A percentile compares a stretch with the other conserved stretches of the same genome.
Evolutionary conservation across 2,797 vertebrate species (phyloP).

Genomic region (Anableps anableps): DNA sequence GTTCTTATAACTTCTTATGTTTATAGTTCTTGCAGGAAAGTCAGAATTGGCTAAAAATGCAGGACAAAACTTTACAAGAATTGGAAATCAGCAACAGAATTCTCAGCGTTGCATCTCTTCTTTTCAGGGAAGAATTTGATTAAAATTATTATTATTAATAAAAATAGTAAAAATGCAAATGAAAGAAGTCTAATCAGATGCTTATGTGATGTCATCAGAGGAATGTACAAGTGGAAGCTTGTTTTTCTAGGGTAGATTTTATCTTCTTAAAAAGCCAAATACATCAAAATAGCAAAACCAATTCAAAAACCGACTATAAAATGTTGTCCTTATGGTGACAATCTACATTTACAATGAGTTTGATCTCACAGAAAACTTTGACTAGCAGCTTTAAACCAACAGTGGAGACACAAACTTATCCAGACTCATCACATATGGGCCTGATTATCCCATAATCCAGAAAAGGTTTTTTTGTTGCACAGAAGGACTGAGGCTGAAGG

Average conservation of each 20-base stretch:
- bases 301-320: background rate
- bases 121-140: background rate
- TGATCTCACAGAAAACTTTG: background rate
- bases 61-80: background rate
- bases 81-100: background rate
- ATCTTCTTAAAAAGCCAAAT: background rate
- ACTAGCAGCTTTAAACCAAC: conserved; percentile 32
- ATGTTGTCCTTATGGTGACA: background rate
- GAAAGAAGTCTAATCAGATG: background rate
- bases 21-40: background rate
- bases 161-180: background rate
- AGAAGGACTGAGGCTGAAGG: conserved; percentile 53
- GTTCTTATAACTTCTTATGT: background rate
- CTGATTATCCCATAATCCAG: conserved; percentile 67
- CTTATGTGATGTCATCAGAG: background rate
- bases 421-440: conserved; percentile 67
- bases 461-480: conserved; percentile 46
- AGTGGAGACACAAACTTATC: conserved; percentile 47
- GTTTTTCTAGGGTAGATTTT: background rate
- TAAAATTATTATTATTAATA: background rate
- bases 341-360: background rate
- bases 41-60: background rate
- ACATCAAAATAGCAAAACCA: background rate
- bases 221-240: background rate
- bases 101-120: background rate